phyloP scores from a whole-genome alignment of 2,113 vertebrate genomes.

The Micronycteris hirsuta region DNA sequence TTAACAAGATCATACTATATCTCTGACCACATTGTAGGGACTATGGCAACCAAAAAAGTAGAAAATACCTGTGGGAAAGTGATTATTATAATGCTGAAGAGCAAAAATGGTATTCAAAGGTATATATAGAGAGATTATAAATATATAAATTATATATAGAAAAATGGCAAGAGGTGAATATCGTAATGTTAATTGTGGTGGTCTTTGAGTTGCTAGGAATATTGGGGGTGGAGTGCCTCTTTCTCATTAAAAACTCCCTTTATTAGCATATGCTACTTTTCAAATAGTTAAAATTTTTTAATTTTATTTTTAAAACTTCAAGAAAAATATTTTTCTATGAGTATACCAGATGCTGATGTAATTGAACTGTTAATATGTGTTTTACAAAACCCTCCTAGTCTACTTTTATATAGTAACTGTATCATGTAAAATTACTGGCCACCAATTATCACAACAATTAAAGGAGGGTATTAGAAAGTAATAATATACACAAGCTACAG shows the following conservation, averaged over 20 bases:
- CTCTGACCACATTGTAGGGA: neutral
- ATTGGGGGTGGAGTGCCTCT: neutral
- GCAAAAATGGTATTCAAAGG: neutral
- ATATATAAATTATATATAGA: neutral
- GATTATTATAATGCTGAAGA: neutral
- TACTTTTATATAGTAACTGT: neutral
- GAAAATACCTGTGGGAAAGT: neutral
- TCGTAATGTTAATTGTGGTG: neutral
- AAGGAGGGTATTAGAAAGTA: neutral
- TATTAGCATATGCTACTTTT: constrained; percentile 3
- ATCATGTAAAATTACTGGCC: neutral
- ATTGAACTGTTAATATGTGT: neutral
- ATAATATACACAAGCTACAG: neutral
- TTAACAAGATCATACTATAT: neutral
- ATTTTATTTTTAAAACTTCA: constrained; percentile 15
- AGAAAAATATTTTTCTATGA: neutral
- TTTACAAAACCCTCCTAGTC: neutral
- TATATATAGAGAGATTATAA: neutral
- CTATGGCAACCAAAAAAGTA: neutral
- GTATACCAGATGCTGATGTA: neutral
- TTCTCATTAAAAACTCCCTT: constrained; percentile 22
- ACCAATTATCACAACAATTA: neutral
- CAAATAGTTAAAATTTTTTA: neutral
- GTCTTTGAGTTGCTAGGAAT: neutral
- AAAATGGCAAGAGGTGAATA: neutral